Percentiles rank a stretch among this genome's conserved stretches.
These are phyloP conservation scores for Xiphophorus couchianus DNA, from an alignment of 2,113 vertebrate genomes.

Conservation along the genomic window DNA sequence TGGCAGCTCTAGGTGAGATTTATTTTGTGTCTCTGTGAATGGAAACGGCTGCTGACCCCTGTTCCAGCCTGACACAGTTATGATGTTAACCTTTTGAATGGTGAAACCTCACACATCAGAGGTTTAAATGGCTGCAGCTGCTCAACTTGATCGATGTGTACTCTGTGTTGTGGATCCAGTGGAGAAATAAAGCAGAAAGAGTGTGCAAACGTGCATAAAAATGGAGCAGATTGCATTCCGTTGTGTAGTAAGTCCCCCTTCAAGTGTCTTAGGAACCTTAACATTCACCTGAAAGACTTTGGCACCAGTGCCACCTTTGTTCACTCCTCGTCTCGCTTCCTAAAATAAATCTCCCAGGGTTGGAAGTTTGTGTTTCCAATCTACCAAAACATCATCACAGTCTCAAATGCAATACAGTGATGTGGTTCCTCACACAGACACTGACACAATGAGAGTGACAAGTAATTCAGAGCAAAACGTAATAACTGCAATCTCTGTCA, in stretches of 20 bases:
- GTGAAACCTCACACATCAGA: no score
- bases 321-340: background rate
- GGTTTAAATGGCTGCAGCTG: no score
- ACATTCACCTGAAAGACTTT: background rate
- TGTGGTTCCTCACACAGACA: constrained; percentile 20
- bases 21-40: no score
- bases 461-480: constrained; percentile 33
- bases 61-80: no score
- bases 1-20: no score
- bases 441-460: constrained; percentile 23
- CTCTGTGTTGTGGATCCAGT: no score
- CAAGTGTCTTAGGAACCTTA: background rate
- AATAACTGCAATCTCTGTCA: constrained; percentile 31
- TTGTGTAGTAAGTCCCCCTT: background rate
- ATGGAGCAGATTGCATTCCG: background rate
- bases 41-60: no score
- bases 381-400: background rate
- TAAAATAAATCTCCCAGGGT: background rate
- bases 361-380: constrained; percentile 1
- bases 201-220: background rate
- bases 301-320: rapidly evolving
- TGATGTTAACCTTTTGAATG: no score
- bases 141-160: no score
- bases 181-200: background rate
- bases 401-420: background rate